A percentile compares a stretch with the other conserved stretches of the same genome.
Evolutionary conservation across 2,797 vertebrate species (phyloP).

Genomic region (Cirrhinus molitorella): DNA sequence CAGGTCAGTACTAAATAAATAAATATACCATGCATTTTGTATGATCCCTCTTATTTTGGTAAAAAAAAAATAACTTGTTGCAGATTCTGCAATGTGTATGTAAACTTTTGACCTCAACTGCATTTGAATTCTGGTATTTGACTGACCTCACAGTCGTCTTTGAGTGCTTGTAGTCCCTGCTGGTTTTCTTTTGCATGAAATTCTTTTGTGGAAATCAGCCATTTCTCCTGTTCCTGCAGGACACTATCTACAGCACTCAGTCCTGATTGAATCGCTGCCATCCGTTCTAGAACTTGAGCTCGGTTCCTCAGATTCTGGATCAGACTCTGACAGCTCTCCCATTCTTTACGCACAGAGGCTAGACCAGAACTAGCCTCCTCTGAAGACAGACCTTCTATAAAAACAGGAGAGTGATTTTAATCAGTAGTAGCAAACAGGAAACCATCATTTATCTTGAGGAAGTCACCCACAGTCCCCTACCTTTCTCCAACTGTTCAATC

Average conservation of each 20-base stretch:
- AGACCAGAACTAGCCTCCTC: constrained; percentile 58
- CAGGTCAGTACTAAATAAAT: too few relatives aligned
- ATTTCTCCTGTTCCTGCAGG: constrained; percentile 81
- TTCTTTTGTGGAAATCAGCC: constrained; percentile 70
- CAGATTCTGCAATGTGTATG: too few relatives aligned
- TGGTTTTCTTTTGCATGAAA: constrained; percentile 60
- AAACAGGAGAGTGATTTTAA: neutral
- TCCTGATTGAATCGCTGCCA: constrained; percentile 78
- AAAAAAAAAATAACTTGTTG: too few relatives aligned
- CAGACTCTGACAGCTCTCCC: constrained; percentile 78
- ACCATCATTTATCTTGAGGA: neutral
- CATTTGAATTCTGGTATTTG: too few relatives aligned
- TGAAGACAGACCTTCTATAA: constrained; percentile 75
- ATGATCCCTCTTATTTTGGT: too few relatives aligned
- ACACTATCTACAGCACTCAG: constrained; percentile 78
- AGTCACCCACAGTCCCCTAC: constrained; percentile 3
- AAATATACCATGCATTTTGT: too few relatives aligned
- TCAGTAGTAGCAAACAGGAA: neutral
- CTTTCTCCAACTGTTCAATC: constrained; percentile 53
- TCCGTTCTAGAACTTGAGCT: constrained; percentile 80
- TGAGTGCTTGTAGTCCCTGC: constrained; percentile 69
- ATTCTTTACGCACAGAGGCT: constrained; percentile 72
- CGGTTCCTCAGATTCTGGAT: constrained; percentile 80
- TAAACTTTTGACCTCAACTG: too few relatives aligned
- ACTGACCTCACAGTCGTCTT: constrained; percentile 84